Evolutionary conservation across 2,113 vertebrate species (phyloP).

Genomic region (Platichthys flesus): DNA sequence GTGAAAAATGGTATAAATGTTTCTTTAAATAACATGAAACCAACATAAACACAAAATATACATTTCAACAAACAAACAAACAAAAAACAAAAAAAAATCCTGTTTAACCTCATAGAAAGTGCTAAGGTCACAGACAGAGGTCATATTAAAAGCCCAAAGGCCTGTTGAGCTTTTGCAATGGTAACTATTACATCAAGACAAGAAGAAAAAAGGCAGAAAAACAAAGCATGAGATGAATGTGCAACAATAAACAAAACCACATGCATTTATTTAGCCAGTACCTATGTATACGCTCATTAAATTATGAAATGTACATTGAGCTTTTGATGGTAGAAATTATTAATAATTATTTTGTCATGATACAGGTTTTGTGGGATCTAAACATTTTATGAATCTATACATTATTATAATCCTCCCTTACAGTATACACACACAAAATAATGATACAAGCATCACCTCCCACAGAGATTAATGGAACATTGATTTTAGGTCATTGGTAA

Average conservation of each 20-base stretch:
- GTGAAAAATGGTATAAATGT: too few species aligned
- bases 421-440: slow-evolving; percentile 43
- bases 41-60: too few species aligned
- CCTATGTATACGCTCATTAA: slow-evolving; percentile 14
- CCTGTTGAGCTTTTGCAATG: not conserved
- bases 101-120: too few species aligned
- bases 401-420: slow-evolving; percentile 35
- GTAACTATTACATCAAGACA: not conserved
- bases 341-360: slow-evolving; percentile 32
- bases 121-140: too few species aligned
- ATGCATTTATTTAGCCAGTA: not conserved
- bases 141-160: not conserved
- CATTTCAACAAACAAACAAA: too few species aligned
- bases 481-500: slow-evolving; percentile 65
- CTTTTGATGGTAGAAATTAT: slow-evolving; percentile 4
- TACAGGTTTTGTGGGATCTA: slow-evolving; percentile 19
- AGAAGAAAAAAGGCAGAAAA: not conserved
- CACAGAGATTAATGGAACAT: slow-evolving; percentile 68
- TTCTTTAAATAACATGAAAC: too few species aligned
- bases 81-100: too few species aligned
- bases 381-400: slow-evolving; percentile 57
- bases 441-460: slow-evolving; percentile 63
- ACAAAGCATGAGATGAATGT: not conserved
- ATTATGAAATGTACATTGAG: slow-evolving; percentile 29
- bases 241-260: not conserved